phyloP scores from a whole-genome alignment of 2,113 vertebrate species.

The Alethe castanea region DNA sequence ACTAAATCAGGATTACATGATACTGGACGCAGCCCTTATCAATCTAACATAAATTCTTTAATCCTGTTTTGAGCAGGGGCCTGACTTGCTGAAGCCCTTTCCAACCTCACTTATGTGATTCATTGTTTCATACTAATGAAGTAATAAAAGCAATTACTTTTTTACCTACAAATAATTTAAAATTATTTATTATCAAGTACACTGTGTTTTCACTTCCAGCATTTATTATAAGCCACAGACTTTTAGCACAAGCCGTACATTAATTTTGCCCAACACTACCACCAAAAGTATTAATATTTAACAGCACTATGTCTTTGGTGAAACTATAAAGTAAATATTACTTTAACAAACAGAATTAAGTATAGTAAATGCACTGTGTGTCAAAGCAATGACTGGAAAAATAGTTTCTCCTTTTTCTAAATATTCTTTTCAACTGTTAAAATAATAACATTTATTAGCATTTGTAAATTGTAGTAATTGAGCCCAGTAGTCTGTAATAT shows the following conservation, averaged over 20 bases:
- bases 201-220: not conserved
- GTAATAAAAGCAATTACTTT: not conserved
- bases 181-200: not conserved
- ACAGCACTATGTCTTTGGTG: not conserved
- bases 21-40: not conserved
- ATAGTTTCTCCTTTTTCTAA: not conserved
- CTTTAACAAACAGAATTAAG: not conserved
- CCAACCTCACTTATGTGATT: not conserved
- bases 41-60: not conserved
- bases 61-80: not conserved
- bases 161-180: not conserved
- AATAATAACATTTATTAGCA: not conserved
- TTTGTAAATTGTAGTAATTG: not conserved
- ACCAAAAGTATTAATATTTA: not conserved
- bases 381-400: not conserved
- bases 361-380: not conserved
- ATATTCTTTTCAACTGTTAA: not conserved
- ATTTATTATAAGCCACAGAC: not conserved
- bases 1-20: not conserved
- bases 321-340: not conserved
- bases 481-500: not conserved
- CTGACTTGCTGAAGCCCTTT: not conserved
- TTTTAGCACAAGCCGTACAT: not conserved
- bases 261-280: not conserved
- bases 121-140: not conserved